Conservation (phyloP, 2,888 invertebrate genomes). For the Lycia hirtaria region DNA sequence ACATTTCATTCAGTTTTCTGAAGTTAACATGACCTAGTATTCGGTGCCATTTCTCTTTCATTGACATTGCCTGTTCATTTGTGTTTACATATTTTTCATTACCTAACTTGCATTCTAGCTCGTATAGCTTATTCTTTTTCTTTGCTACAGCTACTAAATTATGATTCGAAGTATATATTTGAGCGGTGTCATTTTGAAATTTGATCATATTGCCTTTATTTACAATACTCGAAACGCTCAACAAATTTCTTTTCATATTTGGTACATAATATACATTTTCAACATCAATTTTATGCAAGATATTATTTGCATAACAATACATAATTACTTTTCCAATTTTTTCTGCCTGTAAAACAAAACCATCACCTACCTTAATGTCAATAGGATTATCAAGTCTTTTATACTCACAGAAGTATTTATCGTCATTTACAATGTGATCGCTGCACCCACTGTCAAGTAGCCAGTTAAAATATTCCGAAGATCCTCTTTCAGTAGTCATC, state of each 20-base stretch:
- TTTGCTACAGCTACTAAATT: not conserved
- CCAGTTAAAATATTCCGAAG: not conserved
- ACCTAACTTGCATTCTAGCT: not conserved
- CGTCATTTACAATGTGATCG: not conserved
- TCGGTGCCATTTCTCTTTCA: slow-evolving; percentile 42
- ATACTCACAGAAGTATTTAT: not conserved
- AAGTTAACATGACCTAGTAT: slow-evolving; percentile 44
- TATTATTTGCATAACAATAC: not conserved
- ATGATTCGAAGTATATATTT: not conserved
- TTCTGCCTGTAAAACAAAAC: not conserved
- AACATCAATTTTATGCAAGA: not conserved
- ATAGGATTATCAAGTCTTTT: not conserved
- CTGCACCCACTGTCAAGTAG: not conserved
- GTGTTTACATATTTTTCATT: not conserved
- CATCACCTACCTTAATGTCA: not conserved
- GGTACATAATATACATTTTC: not conserved
- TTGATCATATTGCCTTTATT: not conserved
- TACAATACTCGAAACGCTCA: not conserved
- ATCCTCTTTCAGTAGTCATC: not conserved
- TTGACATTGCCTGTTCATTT: not conserved
- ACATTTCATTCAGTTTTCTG: slow-evolving; percentile 37
- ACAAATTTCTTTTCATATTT: not conserved
- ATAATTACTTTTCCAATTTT: not conserved
- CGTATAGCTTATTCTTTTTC: not conserved
- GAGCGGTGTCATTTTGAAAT: not conserved